Evolutionary conservation across 64 coral and sea anemone species (phyloP), one percentile per base, ranked within the genome.

Genomic region (Trachythela sp.): DNA sequence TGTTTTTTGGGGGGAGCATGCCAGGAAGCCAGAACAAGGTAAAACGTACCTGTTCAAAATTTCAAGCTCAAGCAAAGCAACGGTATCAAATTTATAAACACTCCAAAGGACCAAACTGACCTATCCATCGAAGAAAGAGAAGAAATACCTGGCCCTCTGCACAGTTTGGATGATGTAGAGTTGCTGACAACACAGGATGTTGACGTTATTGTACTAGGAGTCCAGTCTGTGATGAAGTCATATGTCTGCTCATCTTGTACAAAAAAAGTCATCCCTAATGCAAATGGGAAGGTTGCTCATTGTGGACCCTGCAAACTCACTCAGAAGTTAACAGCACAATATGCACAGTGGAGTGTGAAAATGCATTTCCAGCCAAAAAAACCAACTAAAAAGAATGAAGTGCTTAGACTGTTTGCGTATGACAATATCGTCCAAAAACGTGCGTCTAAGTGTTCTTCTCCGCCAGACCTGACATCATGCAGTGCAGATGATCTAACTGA

Each of bases 341-440:
- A 37, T 33, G 54, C 52, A n/a, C 88, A 89, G 18, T 89, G 45
- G 76, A 54, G 71, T n/a, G 27, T 90, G 43, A 90, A 90, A n/a
- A 54, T 90, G 76, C 76, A 84, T 39, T 39, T 90, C 27, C 88
- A 90, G 22, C 37, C 77, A 31, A 83, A 35, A n/a, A n/a, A n/a
- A n/a, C n/a, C n/a, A 40, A 27, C 6, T 6, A 15, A 40, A 8
- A 58, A 43, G 35, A 88, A 88, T 39, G 20, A 76, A 48, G 48
- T 76, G 2, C 87, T 88, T 35, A 33, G 72, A 34, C 88, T 84
- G 9, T 89, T 83, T 89, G 88, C 68, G 5, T 90, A 90, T 35
- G 84, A 90, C 39, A 72, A 90, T 36, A 90, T 84, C 26, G 49
- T 90, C 48, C 50, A 87, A 14, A 30, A 87, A 59, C 86, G 56